Conservation (phyloP, 2,888 invertebrate genomes). For the Athrips mouffetella region DNA sequence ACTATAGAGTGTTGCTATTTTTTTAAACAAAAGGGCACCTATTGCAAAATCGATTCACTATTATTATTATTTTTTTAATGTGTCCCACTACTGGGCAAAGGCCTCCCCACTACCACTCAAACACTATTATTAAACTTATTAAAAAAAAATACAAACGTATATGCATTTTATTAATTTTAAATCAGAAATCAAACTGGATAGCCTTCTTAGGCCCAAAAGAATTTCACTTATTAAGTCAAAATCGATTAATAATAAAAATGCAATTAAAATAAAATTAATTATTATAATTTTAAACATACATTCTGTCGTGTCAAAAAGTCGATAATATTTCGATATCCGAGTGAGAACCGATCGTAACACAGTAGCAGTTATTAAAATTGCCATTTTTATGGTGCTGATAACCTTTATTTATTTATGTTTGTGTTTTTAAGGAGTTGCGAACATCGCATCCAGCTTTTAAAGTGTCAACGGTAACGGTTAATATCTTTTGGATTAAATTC, state of each 20-base stretch:
- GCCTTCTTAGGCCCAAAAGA: too few relatives aligned
- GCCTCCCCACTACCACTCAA: too few relatives aligned
- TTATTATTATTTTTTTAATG: too few relatives aligned
- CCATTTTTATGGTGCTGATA: slow-evolving; percentile 5
- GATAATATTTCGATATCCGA: background rate
- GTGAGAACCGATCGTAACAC: slow-evolving; percentile 1
- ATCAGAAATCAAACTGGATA: too few relatives aligned
- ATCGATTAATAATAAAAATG: slow-evolving; percentile 2
- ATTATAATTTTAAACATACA: slow-evolving; percentile 2
- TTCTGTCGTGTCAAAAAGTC: background rate
- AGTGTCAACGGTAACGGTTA: slow-evolving; percentile 19
- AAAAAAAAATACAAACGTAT: too few relatives aligned
- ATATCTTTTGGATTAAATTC: slow-evolving; percentile 28
- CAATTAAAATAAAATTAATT: background rate
- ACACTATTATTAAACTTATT: too few relatives aligned
- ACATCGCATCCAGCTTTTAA: slow-evolving; percentile 8
- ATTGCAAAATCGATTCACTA: too few relatives aligned
- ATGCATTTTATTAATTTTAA: too few relatives aligned
- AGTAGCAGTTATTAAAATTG: slow-evolving; percentile 8
- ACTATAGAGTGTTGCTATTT: too few relatives aligned
- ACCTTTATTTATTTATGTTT: slow-evolving; percentile 5
- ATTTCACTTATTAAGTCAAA: background rate
- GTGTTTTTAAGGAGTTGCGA: background rate
- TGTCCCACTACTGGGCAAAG: too few relatives aligned
- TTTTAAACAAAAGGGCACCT: too few relatives aligned